phyloP scores from a whole-genome alignment of 2,113 vertebrate species.

The Lanius collurio region DNA sequence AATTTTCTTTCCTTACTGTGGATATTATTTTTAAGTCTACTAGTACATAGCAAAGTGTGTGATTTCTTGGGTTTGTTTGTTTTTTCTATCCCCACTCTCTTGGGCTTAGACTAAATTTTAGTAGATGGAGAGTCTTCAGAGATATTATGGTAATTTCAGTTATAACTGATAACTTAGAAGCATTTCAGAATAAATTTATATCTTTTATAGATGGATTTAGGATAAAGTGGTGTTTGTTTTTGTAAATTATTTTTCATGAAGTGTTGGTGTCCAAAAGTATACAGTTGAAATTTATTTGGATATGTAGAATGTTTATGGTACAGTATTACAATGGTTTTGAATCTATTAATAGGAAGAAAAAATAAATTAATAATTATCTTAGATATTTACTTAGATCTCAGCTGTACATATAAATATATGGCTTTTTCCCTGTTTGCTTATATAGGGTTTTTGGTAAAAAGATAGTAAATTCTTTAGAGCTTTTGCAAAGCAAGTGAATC shows the following conservation, averaged over 20 bases:
- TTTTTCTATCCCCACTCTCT: fast-evolving
- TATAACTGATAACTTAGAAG: not conserved
- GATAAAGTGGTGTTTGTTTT: not conserved
- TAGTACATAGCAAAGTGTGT: not conserved
- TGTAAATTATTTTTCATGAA: not conserved
- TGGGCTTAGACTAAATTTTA: not conserved
- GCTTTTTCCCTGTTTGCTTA: not conserved
- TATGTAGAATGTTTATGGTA: not conserved
- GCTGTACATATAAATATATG: not conserved
- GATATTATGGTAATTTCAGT: not conserved
- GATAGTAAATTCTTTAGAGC: not conserved
- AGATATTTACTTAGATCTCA: not conserved
- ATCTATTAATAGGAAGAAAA: not conserved
- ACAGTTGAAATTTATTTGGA: not conserved
- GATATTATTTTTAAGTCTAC: not conserved
- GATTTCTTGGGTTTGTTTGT: not conserved
- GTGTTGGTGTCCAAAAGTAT: not conserved
- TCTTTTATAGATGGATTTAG: not conserved
- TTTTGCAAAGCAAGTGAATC: not conserved
- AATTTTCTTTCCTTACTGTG: not conserved
- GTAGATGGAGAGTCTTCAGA: not conserved
- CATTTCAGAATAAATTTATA: not conserved
- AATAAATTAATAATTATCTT: not conserved
- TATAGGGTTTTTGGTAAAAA: not conserved
- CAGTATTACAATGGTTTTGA: not conserved